A percentile compares a stretch with the other conserved stretches of the same genome.
These are phyloP conservation scores for Poicephalus meyeri DNA, from an alignment of 2,113 vertebrate species.

Conservation along the genomic window DNA sequence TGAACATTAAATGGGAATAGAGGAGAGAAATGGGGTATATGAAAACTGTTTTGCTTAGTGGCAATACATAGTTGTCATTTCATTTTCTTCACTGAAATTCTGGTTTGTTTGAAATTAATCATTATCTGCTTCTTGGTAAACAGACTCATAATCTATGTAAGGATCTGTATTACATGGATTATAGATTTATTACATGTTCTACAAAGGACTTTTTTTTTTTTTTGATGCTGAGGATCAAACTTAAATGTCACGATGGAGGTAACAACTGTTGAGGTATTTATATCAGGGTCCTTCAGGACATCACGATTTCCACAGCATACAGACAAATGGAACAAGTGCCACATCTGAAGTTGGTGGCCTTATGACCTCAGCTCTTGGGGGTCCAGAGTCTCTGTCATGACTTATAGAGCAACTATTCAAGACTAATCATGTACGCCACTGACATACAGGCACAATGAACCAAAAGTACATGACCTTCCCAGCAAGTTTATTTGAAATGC, in stretches of 20 bases:
- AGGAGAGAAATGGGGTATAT: not conserved
- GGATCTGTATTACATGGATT: not conserved
- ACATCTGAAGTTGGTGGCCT: not conserved
- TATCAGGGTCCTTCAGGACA: not conserved
- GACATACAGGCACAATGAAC: not conserved
- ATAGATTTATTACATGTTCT: not conserved
- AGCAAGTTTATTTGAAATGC: not conserved
- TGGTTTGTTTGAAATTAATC: not conserved
- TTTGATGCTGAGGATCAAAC: not conserved
- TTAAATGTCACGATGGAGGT: not conserved
- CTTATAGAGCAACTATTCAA: not conserved
- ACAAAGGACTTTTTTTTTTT: not conserved
- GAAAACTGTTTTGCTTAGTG: not conserved
- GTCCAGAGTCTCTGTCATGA: not conserved
- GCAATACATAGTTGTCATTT: not conserved
- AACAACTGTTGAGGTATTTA: not conserved
- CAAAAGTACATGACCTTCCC: not conserved
- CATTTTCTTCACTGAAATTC: not conserved
- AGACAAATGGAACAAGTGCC: not conserved
- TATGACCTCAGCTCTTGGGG: not conserved
- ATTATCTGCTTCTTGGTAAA: not conserved
- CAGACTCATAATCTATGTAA: not conserved
- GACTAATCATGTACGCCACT: not conserved
- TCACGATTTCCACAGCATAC: rapidly evolving
- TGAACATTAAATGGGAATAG: not conserved